phyloP scores from a whole-genome alignment of 2,888 invertebrate species.

The Mythimna impura region DNA sequence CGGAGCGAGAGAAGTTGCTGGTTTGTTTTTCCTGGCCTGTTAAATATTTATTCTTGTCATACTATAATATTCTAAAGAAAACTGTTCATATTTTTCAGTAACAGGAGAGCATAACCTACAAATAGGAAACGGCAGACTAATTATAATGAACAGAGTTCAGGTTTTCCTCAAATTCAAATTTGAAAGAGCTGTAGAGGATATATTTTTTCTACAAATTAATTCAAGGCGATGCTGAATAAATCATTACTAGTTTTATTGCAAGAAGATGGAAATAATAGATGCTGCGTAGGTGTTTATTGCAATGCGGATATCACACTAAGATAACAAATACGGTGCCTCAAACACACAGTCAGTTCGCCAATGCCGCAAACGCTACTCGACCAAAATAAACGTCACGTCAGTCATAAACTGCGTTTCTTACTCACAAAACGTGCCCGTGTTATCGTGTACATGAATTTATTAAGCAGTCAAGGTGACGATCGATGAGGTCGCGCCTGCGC shows the following conservation, averaged over 20 bases:
- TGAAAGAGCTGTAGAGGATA: conserved; percentile 1
- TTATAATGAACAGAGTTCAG: neutral
- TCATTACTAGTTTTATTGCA: neutral
- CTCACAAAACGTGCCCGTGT: conserved; percentile 72
- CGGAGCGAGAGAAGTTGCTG: too few species aligned
- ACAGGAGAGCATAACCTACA: conserved; percentile 1
- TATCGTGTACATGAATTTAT: conserved; percentile 84
- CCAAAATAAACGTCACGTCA: conserved; percentile 61
- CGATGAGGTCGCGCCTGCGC: conserved; percentile 84
- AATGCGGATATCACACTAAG: conserved; percentile 53
- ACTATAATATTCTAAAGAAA: neutral
- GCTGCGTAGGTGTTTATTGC: conserved; percentile 28
- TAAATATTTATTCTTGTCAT: neutral
- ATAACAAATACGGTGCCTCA: conserved; percentile 44
- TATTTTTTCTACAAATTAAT: conserved; percentile 10
- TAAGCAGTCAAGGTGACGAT: conserved; percentile 87
- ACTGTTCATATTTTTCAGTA: neutral
- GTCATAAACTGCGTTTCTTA: conserved; percentile 71
- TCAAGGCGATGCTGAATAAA: neutral
- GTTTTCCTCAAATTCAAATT: conserved; percentile 27
- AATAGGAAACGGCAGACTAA: neutral
- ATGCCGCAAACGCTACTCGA: conserved; percentile 51
- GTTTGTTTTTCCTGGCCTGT: neutral
- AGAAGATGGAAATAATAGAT: conserved; percentile 18
- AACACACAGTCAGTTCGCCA: conserved; percentile 36